These are phyloP conservation scores for Tragelaphus imberbis DNA, from an alignment of 2,113 vertebrate species.

Conservation along the genomic window DNA sequence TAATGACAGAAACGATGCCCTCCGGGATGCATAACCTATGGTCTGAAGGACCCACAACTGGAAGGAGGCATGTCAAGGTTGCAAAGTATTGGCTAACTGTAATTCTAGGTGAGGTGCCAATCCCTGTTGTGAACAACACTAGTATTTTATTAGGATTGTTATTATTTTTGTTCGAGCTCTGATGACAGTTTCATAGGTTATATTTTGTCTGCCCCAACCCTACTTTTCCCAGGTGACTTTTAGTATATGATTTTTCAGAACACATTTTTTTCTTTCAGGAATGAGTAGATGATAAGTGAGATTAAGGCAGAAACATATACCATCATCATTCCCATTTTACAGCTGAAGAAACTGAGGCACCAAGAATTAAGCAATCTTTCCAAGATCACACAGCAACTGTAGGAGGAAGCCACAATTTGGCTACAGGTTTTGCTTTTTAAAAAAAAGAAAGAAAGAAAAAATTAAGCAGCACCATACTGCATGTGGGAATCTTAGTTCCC, in stretches of 20 bases:
- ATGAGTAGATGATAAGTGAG: not conserved
- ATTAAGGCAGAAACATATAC: not conserved
- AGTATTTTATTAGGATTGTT: not conserved
- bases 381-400: not conserved
- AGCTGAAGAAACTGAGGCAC: not conserved
- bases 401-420: not conserved
- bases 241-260: not conserved
- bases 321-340: not conserved
- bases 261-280: not conserved
- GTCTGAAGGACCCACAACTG: not conserved
- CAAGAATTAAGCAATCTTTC: not conserved
- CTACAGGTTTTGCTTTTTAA: not conserved
- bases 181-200: not conserved
- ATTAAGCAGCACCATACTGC: not conserved
- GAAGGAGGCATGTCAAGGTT: not conserved
- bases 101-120: not conserved
- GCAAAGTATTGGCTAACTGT: not conserved
- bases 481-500: not conserved
- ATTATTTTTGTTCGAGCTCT: not conserved
- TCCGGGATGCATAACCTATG: not conserved
- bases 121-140: rapidly evolving
- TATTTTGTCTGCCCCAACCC: not conserved
- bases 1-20: not conserved
- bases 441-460: not conserved
- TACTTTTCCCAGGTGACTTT: not conserved